Conservation (phyloP, 2,797 vertebrate genomes). For the Pseudopleuronectes americanus region DNA sequence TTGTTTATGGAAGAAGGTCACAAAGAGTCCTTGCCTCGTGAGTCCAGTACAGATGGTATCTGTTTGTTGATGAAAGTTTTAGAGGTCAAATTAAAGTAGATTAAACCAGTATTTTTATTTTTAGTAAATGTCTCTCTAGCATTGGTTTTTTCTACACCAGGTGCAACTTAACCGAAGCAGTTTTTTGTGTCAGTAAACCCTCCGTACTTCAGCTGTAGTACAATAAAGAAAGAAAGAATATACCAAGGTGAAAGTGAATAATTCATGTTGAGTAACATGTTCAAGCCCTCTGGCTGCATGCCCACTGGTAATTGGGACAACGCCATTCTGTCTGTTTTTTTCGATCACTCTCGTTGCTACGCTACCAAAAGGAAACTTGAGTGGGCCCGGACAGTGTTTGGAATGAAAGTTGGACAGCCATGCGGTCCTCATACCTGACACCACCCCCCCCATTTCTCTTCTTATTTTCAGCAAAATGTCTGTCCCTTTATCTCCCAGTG, state of each 20-base stretch:
- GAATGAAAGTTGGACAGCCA: conserved; percentile 65
- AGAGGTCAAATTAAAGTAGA: too few species aligned
- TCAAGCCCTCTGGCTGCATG: conserved; percentile 72
- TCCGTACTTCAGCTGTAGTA: conserved; percentile 17
- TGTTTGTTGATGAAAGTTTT: background rate
- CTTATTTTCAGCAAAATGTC: conserved; percentile 35
- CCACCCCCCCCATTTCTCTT: conserved; percentile 35
- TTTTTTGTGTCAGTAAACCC: conserved; percentile 10
- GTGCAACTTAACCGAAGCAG: background rate
- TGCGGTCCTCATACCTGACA: conserved; percentile 64
- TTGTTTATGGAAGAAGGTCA: background rate
- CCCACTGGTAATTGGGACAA: conserved; percentile 83
- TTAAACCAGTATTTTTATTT: too few species aligned
- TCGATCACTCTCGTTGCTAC: conserved; percentile 81
- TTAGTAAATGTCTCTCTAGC: background rate
- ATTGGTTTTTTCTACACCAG: background rate
- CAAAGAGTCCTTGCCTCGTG: conserved; percentile 6
- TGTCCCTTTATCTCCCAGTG: conserved; percentile 36
- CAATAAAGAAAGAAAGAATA: conserved; percentile 72
- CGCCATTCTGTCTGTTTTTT: conserved; percentile 74
- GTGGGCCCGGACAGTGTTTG: conserved; percentile 70
- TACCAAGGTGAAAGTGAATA: conserved; percentile 81
- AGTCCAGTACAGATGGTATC: background rate
- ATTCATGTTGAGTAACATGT: conserved; percentile 83
- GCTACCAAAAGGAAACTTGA: conserved; percentile 78